A percentile compares a stretch with the other conserved stretches of the same genome.
These are phyloP conservation scores for Sporophila hypoxantha DNA, from an alignment of 2,113 vertebrate species.

Conservation along the genomic window DNA sequence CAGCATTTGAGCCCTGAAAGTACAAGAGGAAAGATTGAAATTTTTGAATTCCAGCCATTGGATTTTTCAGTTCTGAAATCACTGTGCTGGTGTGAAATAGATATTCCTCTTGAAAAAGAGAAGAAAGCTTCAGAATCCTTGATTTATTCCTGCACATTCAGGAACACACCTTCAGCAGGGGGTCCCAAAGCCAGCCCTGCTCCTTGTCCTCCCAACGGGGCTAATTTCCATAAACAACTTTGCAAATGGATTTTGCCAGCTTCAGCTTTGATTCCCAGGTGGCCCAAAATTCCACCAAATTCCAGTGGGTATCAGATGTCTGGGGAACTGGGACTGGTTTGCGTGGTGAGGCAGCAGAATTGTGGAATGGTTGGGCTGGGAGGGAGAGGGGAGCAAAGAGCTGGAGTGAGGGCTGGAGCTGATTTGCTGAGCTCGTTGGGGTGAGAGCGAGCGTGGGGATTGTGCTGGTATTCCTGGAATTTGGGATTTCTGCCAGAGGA, in stretches of 20 bases:
- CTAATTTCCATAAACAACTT: background rate
- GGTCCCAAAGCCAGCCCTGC: rapidly evolving
- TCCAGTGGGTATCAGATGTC: background rate
- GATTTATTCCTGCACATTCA: background rate
- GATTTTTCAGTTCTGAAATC: background rate
- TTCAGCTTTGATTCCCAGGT: background rate
- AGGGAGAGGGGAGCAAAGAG: no score
- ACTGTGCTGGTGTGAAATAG: background rate
- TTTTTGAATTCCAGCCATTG: background rate
- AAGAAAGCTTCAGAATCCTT: background rate
- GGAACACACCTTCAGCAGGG: background rate
- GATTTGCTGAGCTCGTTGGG: no score
- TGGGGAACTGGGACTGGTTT: background rate
- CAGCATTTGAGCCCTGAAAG: background rate
- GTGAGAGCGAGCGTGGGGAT: no score
- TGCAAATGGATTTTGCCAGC: background rate
- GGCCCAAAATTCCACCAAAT: background rate
- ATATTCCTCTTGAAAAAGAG: background rate
- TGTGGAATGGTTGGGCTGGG: no score
- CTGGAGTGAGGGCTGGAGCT: no score
- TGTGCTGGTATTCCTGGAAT: no score
- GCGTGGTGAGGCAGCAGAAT: background rate
- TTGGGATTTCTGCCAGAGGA: no score
- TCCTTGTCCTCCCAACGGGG: background rate
- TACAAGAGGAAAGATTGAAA: background rate